Evolutionary conservation across 2,113 vertebrate genomes (phyloP), one percentile per base, ranked within the genome.

Genomic region (Turnix velox): DNA sequence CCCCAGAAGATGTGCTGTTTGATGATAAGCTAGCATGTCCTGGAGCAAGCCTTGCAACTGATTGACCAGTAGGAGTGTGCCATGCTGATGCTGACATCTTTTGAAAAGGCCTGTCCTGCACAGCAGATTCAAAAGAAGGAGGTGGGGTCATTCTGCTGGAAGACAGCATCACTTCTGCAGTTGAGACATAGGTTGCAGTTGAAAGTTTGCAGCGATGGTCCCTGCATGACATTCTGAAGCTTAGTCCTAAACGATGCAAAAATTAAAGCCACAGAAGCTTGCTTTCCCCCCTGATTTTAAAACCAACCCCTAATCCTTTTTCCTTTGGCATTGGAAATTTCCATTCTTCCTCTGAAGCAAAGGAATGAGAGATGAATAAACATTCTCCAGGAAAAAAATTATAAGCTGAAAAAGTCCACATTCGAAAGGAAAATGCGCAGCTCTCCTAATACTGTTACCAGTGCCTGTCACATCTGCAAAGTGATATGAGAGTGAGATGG

Each of bases 211-310:
- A 91, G 85, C 14, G 59, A 71, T 54, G 84, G 62, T 95, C 86
- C 85, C 69, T 89, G 87, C 72, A 95, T 75, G 96, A 95, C 97
- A 97, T 97, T 73, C 81, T 96, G 93, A 92, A 94, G 83, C 42
- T 93, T 63, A 91, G 87, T 93, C 58, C 72, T 91, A 92, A 89
- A 42, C 12, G 54, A 72, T 27, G 74, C 52, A 94, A 96, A 95
- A 95, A 77, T 58, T 72, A 71, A 93, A 93, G 76, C 18, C 78
- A 62, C 88, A 90, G 79, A 75, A 89, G 11, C 79, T 84, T 81
- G 76, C 54, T 62, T 94, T 94, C 65, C 62, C 28, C 80, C 71
- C 62, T 78, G 24, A 65, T 90, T 93, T 96, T 95, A 96, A 94
- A 93, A 92, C 45, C 82, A 92, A 66, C 48, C 82, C 91, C 79